These are phyloP conservation scores for Melangyna quadrimaculata DNA, from an alignment of 2,888 invertebrate genomes.

Conservation along the genomic window DNA sequence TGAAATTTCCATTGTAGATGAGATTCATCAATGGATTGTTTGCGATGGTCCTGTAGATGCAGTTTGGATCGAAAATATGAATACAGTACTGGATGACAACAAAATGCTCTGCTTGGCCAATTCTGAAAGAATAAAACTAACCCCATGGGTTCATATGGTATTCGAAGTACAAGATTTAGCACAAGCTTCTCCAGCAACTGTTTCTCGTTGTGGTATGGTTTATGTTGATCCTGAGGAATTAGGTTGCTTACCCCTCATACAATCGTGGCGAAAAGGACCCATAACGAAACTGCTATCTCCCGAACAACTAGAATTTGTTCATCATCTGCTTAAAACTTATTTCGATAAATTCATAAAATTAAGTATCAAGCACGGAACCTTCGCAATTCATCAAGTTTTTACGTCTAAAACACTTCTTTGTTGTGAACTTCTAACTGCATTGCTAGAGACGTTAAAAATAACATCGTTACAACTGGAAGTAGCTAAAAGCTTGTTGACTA, in stretches of 20 bases:
- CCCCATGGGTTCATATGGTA: constrained; percentile 93
- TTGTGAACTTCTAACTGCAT: constrained; percentile 87
- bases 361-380: constrained; percentile 86
- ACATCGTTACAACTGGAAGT: constrained; percentile 81
- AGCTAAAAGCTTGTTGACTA: constrained; percentile 85
- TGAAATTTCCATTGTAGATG: constrained; percentile 81
- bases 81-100: constrained; percentile 95
- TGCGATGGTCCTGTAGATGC: constrained; percentile 97
- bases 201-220: constrained; percentile 92
- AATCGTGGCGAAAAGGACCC: constrained; percentile 86
- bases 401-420: constrained; percentile 90
- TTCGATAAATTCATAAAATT: constrained; percentile 86
- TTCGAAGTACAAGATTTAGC: constrained; percentile 93
- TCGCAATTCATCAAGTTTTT: constrained; percentile 91
- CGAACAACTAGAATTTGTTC: constrained; percentile 84
- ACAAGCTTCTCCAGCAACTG: constrained; percentile 95
- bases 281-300: constrained; percentile 82
- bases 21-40: constrained; percentile 94
- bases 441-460: constrained; percentile 85
- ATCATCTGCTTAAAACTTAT: constrained; percentile 85
- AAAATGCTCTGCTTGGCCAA: constrained; percentile 96
- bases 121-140: constrained; percentile 94
- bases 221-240: constrained; percentile 93
- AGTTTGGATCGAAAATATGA: constrained; percentile 97
- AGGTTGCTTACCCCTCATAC: constrained; percentile 90